phyloP scores from a whole-genome alignment of 2,113 vertebrate species.

The Cisticola juncidis region DNA sequence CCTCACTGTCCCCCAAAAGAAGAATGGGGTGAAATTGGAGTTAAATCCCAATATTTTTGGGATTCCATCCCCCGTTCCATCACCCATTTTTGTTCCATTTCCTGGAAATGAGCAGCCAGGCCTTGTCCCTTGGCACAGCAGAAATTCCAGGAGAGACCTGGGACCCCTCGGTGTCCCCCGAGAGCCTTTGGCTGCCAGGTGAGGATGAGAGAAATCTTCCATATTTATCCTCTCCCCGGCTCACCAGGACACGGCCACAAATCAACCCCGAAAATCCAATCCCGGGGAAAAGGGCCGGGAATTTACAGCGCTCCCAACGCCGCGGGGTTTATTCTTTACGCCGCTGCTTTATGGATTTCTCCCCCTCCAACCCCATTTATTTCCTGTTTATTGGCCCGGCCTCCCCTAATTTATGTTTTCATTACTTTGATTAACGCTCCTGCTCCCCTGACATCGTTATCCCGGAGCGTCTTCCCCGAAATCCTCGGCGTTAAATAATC shows the following conservation, averaged over 20 bases:
- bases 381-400: slow-evolving; percentile 25
- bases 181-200: not conserved
- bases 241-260: not conserved
- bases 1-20: not conserved
- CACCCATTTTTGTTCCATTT: no score
- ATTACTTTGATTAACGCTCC: slow-evolving; percentile 20
- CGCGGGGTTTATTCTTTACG: not conserved
- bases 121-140: no score
- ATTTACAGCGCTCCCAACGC: not conserved
- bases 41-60: not conserved
- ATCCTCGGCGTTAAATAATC: not conserved
- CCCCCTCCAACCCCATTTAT: not conserved
- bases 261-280: not conserved
- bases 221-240: not conserved
- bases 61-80: accelerated
- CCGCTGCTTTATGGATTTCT: not conserved
- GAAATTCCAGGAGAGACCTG: no score
- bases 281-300: not conserved
- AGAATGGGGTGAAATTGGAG: accelerated
- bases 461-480: not conserved
- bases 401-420: slow-evolving; percentile 35
- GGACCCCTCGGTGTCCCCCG: not conserved
- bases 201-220: not conserved
- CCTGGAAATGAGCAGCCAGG: accelerated
- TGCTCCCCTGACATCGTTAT: not conserved